phyloP scores from a whole-genome alignment of 2,888 invertebrate genomes.

The Autographa pulchrina region DNA sequence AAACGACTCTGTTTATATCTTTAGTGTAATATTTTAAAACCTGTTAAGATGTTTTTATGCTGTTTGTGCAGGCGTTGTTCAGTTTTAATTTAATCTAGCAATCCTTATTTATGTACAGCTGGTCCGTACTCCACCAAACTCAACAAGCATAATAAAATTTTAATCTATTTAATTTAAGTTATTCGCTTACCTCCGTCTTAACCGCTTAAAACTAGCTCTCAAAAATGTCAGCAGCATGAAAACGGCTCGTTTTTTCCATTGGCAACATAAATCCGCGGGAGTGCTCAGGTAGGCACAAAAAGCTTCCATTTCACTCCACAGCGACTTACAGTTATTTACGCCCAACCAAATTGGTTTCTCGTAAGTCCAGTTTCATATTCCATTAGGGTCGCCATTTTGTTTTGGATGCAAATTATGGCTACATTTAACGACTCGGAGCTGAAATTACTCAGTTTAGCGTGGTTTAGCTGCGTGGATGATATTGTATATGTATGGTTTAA shows the following conservation, averaged over 20 bases:
- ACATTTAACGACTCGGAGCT: not conserved
- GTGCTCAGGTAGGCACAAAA: constrained; percentile 59
- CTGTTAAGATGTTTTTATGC: no score
- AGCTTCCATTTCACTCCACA: constrained; percentile 52
- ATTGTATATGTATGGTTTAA: not conserved
- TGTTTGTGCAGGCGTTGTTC: no score
- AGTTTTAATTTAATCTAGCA: not conserved
- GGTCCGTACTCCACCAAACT: not conserved
- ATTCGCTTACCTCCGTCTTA: constrained; percentile 9
- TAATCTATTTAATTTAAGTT: not conserved
- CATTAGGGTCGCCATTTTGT: constrained; percentile 44
- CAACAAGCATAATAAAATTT: not conserved
- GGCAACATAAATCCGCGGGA: constrained; percentile 49
- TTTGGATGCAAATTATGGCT: constrained; percentile 13
- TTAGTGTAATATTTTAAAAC: no score
- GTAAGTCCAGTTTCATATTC: constrained; percentile 56
- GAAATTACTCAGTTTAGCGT: not conserved
- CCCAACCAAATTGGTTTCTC: constrained; percentile 56
- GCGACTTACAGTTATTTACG: constrained; percentile 59
- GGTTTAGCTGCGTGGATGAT: not conserved
- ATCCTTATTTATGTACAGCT: not conserved
- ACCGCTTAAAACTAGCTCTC: constrained; percentile 29
- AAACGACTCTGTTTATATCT: no score
- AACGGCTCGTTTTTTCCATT: constrained; percentile 35
- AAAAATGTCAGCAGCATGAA: constrained; percentile 9